phyloP scores from a whole-genome alignment of 1,140 invertebrate genomes.

The Colletes latitarsis region DNA sequence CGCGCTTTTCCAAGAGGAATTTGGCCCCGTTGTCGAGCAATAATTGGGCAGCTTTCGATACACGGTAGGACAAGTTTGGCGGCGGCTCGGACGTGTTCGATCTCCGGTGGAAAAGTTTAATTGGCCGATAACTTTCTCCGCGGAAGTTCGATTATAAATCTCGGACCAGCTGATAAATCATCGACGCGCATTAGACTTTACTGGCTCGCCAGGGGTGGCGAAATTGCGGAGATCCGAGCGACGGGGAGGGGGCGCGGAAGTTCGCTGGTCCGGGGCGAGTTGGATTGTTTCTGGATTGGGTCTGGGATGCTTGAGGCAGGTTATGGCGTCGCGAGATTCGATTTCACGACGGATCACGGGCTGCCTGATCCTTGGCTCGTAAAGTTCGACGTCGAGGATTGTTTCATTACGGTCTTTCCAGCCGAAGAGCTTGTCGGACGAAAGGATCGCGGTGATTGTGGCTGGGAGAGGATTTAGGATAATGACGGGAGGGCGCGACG shows the following conservation, averaged over 20 bases:
- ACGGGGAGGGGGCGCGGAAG: background rate
- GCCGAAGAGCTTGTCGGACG: too few species aligned
- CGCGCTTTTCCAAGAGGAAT: too few species aligned
- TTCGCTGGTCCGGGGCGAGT: background rate
- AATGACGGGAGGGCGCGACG: too few species aligned
- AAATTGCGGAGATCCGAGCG: background rate
- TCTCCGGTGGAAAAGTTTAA: background rate
- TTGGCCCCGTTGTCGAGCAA: too few species aligned
- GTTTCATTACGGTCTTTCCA: too few species aligned
- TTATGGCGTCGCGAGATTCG: background rate
- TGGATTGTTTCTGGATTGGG: slow-evolving; percentile 8
- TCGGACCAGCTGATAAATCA: background rate
- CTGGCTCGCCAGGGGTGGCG: background rate
- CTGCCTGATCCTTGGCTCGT: background rate
- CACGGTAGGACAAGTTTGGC: too few species aligned
- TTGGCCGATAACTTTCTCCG: background rate
- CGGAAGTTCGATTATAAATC: slow-evolving; percentile 12
- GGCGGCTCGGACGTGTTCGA: too few species aligned
- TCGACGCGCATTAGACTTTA: background rate
- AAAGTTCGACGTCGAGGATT: background rate
- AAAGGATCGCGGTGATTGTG: too few species aligned
- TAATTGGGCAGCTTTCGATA: too few species aligned
- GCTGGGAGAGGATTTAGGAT: too few species aligned
- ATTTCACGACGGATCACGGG: background rate
- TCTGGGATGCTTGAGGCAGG: background rate